Evolutionary conservation across 2,888 invertebrate species (phyloP).

Genomic region (Agelastica alni): DNA sequence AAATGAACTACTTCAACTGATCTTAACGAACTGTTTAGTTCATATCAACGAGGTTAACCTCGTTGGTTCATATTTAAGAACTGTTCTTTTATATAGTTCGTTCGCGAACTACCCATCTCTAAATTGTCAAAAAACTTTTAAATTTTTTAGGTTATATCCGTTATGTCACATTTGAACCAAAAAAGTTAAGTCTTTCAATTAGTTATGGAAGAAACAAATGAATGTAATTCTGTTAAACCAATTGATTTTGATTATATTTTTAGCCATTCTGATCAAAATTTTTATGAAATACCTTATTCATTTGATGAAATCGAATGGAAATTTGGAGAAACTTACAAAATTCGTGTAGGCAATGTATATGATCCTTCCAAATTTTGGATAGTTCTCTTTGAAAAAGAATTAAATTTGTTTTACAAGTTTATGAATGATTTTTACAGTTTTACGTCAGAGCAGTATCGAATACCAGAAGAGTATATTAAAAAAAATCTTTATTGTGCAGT

Average conservation of each 20-base stretch:
- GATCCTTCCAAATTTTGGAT: constrained; percentile 35
- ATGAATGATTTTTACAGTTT: constrained; percentile 22
- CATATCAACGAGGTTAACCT: no score
- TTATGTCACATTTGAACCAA: no score
- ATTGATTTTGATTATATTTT: constrained; percentile 23
- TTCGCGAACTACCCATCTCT: no score
- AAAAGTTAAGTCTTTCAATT: no score
- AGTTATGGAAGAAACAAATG: constrained; percentile 6
- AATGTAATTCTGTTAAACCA: no score
- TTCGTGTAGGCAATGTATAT: constrained; percentile 28
- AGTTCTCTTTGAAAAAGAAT: constrained; percentile 26
- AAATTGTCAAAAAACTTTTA: no score
- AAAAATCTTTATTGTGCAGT: constrained; percentile 26
- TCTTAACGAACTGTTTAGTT: no score
- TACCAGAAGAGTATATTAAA: constrained; percentile 17
- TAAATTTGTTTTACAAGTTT: constrained; percentile 26
- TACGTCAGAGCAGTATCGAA: constrained; percentile 24
- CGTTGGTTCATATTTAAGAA: no score
- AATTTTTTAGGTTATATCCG: no score
- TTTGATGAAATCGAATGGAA: constrained; percentile 28
- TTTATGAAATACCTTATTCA: constrained; percentile 28
- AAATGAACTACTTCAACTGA: no score
- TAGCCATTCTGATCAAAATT: constrained; percentile 16
- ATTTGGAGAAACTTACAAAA: constrained; percentile 25
- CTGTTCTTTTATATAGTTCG: no score